Percentiles rank a stretch among this genome's conserved stretches.
Evolutionary conservation across 2,888 invertebrate genomes (phyloP).

Genomic region (Bombylius major): DNA sequence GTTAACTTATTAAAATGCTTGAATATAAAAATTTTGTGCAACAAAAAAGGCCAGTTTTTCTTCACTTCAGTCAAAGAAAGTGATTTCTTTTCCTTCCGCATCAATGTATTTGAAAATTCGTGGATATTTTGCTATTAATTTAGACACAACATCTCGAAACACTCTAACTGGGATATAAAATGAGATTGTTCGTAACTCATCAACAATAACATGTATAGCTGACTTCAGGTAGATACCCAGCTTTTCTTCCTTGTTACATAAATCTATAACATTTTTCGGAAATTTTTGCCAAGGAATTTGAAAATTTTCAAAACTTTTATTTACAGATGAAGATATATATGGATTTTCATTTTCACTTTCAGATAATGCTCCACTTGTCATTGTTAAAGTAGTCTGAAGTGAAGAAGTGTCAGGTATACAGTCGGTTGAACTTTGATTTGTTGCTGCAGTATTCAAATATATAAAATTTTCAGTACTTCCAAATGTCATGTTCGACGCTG

Average conservation of each 20-base stretch:
- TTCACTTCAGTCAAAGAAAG: too few relatives aligned
- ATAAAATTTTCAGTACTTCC: too few relatives aligned
- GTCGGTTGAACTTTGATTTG: neutral
- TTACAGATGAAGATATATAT: too few relatives aligned
- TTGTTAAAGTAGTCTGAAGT: neutral
- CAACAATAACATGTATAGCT: neutral
- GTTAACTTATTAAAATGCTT: too few relatives aligned
- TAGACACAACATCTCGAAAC: neutral
- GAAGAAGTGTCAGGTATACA: too few relatives aligned
- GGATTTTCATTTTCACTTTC: neutral
- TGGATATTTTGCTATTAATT: neutral
- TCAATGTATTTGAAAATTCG: neutral
- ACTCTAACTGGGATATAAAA: too few relatives aligned
- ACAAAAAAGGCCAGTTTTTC: too few relatives aligned
- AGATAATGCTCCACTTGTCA: conserved; percentile 1
- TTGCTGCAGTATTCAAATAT: too few relatives aligned
- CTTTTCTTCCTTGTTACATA: neutral
- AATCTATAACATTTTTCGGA: neutral
- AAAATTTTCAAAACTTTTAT: neutral
- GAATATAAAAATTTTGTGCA: too few relatives aligned
- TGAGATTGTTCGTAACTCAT: neutral
- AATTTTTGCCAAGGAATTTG: conserved; percentile 3
- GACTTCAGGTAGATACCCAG: neutral
- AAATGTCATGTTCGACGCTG: too few relatives aligned
- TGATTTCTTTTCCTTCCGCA: too few relatives aligned